phyloP scores from a whole-genome alignment of 2,797 vertebrate genomes.

The Ctenopoma multispine region DNA sequence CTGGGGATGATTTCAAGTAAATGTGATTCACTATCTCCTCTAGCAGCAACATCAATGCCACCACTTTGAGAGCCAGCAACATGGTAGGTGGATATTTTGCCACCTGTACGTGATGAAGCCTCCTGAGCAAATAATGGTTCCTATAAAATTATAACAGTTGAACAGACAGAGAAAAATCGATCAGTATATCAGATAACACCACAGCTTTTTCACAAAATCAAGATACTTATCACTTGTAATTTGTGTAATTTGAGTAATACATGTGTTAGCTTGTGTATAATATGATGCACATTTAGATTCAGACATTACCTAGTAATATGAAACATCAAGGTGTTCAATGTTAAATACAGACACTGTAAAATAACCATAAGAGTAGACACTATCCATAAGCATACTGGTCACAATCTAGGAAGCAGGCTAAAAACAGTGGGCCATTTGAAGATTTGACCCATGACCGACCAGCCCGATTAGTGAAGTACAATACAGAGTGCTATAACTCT shows the following conservation, averaged over 20 bases:
- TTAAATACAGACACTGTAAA: no score
- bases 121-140: background rate
- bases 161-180: background rate
- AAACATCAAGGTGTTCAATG: no score
- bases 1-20: constrained; percentile 30
- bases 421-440: constrained; percentile 6
- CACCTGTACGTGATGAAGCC: background rate
- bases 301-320: no score
- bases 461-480: constrained; percentile 10
- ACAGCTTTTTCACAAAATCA: background rate
- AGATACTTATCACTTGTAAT: no score
- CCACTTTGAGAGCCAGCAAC: background rate
- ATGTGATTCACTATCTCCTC: constrained; percentile 32
- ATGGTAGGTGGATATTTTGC: background rate
- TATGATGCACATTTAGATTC: no score
- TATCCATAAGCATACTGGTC: background rate
- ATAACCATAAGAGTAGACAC: no score
- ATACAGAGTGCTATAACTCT: background rate
- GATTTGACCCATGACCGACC: constrained; percentile 3
- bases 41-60: constrained; percentile 13
- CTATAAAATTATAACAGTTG: background rate
- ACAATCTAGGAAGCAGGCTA: background rate
- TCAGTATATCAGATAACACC: background rate
- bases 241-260: no score
- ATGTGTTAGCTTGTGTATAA: no score